A percentile compares a stretch with the other conserved stretches of the same genome.
phyloP scores from a whole-genome alignment of 1,140 invertebrate genomes.

The Hylyphantes graminicola region DNA sequence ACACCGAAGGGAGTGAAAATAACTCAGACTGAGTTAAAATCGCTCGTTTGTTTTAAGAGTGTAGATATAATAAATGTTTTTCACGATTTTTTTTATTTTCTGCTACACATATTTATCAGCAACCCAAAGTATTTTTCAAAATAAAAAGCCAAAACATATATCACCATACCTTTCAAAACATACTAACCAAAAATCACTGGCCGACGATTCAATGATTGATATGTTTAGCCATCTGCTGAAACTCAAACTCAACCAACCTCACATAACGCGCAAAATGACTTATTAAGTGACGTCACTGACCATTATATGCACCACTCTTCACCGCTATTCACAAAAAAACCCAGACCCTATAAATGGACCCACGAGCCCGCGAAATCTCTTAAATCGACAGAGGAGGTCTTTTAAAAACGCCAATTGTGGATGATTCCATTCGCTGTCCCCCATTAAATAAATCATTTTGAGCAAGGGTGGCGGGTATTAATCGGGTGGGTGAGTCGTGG shows the following conservation, averaged over 20 bases:
- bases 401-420: conserved; percentile 59
- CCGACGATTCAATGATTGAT: conserved; percentile 30
- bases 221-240: conserved; percentile 44
- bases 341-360: conserved; percentile 25
- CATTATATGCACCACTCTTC: background rate
- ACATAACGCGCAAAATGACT: conserved; percentile 50
- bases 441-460: conserved; percentile 58
- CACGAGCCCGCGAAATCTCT: conserved; percentile 55
- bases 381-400: conserved; percentile 58
- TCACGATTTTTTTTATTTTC: too few species aligned
- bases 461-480: conserved; percentile 51
- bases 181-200: background rate
- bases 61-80: background rate
- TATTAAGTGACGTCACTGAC: conserved; percentile 56
- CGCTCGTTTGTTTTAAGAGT: too few species aligned
- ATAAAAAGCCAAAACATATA: background rate
- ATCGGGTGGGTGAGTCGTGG: conserved; percentile 14
- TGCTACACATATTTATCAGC: conserved; percentile 14
- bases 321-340: conserved; percentile 17
- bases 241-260: conserved; percentile 6
- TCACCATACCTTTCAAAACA: background rate
- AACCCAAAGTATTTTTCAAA: background rate
- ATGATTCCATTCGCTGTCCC: conserved; percentile 33
- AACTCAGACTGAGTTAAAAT: too few species aligned
- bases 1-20: too few species aligned